Base-by-base conservation (phyloP, 2,888 invertebrate genomes). In the Sarcophaga caerulescens region DNA sequence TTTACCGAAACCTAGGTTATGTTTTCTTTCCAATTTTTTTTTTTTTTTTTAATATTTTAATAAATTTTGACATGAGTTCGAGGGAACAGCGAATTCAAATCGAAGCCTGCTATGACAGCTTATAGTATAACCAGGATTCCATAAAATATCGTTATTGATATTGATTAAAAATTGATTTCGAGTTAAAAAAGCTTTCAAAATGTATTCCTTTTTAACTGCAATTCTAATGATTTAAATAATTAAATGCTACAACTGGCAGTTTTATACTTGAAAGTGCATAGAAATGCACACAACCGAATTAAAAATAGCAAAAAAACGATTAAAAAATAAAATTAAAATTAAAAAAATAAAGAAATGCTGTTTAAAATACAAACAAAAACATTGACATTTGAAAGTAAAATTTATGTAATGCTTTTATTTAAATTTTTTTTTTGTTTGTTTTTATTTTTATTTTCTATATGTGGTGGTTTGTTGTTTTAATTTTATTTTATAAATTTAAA, bases 301-400 rank as follows among this genome's bases (percentile, higher is more conserved):
- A 77, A 65, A 77, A 85, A 81, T 81, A 85, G 73, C 76, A 14
- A 73, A 75, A 52, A 63, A 19, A 75, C 69, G 25, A 19, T 47
- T 21, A 68, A 79, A 65, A 3, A 62, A 52, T 23, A 21, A 17
- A 84, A 25, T 3, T 14, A 21, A 65, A 4, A 66, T 47, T n/a
- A 35, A 2, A 19, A 66, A 80, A 14, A 35, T 35, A 35, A 35
- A 35, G 35, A 35, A 35, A 35, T 35, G 10, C 35, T 35, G 10
- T 2, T 8, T 10, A 1, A 10, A 8, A 35, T 10, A 35, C 35
- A 35, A 35, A 10, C 10, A 59, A 79, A 76, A 84, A 81, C 83
- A 84, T 86, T 86, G 86, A 83, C 86, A 86, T 86, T 86, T 86
- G 66, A 84, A 86, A 81, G 86, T 84, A 78, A 86, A 86, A 83